A percentile compares a stretch with the other conserved stretches of the same genome.
Conservation (phyloP, 1,140 invertebrate species). For the Chelonus insularis region DNA sequence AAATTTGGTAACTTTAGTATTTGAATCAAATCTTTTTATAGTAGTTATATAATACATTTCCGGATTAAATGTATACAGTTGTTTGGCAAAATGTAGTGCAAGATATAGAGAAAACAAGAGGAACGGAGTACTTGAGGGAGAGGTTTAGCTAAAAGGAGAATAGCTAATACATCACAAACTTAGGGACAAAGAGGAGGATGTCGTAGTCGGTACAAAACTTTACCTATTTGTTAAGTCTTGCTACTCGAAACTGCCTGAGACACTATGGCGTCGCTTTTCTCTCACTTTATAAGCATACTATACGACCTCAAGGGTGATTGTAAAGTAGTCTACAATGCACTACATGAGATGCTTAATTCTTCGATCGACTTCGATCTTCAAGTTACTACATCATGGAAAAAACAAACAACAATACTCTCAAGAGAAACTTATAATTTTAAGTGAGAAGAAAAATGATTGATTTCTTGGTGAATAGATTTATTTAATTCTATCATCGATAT, state of each 20-base stretch:
- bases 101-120: constrained; percentile 30
- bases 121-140: constrained; percentile 31
- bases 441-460: too few species aligned
- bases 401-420: too few species aligned
- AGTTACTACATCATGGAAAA: too few species aligned
- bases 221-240: constrained; percentile 62
- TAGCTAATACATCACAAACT: constrained; percentile 61
- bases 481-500: too few species aligned
- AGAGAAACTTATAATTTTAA: too few species aligned
- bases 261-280: constrained; percentile 26
- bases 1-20: too few species aligned
- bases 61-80: too few species aligned
- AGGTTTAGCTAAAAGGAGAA: constrained; percentile 31
- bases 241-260: constrained; percentile 56
- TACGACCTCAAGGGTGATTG: constrained; percentile 27
- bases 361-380: too few species aligned
- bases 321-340: constrained; percentile 33
- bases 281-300: constrained; percentile 32
- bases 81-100: too few species aligned
- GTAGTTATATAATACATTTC: too few species aligned
- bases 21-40: too few species aligned
- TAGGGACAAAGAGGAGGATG: constrained; percentile 58
- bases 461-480: too few species aligned
- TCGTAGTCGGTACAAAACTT: constrained; percentile 50
- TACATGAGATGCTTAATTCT: constrained; percentile 21